Percentiles rank a stretch among this genome's conserved stretches.
Evolutionary conservation across 2,797 vertebrate genomes (phyloP).

Genomic region (Protonibea diacanthus): DNA sequence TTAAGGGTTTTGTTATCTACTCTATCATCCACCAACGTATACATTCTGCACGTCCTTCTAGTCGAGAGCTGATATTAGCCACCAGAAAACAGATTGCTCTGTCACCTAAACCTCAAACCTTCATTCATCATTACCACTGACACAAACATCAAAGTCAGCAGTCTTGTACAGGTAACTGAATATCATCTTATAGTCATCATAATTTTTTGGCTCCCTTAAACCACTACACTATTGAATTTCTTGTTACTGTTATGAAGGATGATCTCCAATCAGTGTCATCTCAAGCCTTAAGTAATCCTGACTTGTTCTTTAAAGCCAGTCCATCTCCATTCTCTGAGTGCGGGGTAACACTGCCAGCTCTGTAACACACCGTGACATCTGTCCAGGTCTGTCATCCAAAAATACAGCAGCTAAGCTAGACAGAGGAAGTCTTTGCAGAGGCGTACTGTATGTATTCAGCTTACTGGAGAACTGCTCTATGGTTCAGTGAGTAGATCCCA

Average conservation of each 20-base stretch:
- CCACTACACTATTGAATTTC: background rate
- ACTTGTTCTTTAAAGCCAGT: background rate
- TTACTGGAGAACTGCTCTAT: background rate
- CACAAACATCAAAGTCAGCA: background rate
- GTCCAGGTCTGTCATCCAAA: conserved; percentile 17
- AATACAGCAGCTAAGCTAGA: background rate
- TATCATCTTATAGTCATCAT: background rate
- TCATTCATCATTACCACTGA: background rate
- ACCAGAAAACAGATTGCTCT: background rate
- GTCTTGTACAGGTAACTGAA: background rate
- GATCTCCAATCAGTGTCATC: background rate
- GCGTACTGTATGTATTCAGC: background rate
- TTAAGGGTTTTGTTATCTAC: background rate
- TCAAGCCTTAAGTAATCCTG: background rate
- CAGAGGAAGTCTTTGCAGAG: conserved; percentile 11
- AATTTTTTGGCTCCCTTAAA: conserved; percentile 8
- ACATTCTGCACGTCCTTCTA: background rate
- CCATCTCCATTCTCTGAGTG: conserved; percentile 3
- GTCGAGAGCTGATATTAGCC: background rate
- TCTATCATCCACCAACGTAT: background rate
- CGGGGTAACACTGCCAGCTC: background rate
- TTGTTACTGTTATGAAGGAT: background rate
- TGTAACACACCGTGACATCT: conserved; percentile 26
- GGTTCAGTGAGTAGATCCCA: background rate
- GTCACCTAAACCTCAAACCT: background rate